Evolutionary conservation across 2,113 vertebrate genomes (phyloP).

Genomic region (Nycticryphes semicollaris): DNA sequence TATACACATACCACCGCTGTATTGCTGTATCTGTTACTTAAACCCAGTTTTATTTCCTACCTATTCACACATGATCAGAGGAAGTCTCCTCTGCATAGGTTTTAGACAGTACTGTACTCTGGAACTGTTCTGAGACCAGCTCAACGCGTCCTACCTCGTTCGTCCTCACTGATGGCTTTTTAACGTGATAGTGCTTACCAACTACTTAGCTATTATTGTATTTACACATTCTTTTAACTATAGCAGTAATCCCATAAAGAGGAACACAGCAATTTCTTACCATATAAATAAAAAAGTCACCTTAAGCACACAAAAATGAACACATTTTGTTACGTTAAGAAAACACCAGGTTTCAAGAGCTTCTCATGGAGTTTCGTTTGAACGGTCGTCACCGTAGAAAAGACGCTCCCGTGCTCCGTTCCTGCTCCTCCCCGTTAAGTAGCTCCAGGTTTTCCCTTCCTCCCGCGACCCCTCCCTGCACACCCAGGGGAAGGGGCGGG

Average conservation of each 20-base stretch:
- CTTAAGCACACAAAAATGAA: neutral
- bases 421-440: fast-evolving
- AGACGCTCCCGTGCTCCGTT: fast-evolving
- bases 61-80: fast-evolving
- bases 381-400: fast-evolving
- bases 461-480: too few relatives aligned
- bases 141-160: fast-evolving
- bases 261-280: fast-evolving
- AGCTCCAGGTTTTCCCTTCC: fast-evolving
- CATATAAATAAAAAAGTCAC: fast-evolving
- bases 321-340: neutral
- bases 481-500: neutral
- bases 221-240: neutral
- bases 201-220: neutral
- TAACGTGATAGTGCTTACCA: neutral
- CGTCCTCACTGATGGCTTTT: neutral
- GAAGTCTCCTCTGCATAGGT: too few relatives aligned
- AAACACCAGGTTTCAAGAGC: fast-evolving
- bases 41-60: neutral
- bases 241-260: neutral
- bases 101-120: neutral
- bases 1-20: neutral
- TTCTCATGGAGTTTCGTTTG: fast-evolving
- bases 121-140: fast-evolving
- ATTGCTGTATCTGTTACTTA: neutral